Evolutionary conservation across 1,140 invertebrate genomes (phyloP), one percentile per base, ranked within the genome.

Genomic region (Coenobita brevimanus): DNA sequence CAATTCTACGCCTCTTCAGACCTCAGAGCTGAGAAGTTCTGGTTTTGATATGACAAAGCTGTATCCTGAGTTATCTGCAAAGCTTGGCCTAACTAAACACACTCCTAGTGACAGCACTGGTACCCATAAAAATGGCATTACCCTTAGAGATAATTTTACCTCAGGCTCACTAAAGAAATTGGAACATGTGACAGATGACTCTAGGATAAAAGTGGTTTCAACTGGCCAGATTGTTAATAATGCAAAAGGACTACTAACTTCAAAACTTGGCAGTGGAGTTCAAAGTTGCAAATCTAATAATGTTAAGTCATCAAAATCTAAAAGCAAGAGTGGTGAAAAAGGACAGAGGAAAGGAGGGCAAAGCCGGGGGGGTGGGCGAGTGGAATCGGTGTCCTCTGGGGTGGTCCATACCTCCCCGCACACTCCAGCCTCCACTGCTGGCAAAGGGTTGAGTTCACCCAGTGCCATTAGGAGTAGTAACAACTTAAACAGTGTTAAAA

Each of bases 11-110:
- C 85, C 85, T 50, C 62, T 87, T n/a, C 85, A 87, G 13, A 80
- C 73, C 30, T 87, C 85, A 30, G 85, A 87, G 67, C 85, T 71
- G n/a, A 87, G 85, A 57, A 85, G 50, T 36, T 85, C 82, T 62
- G 85, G 76, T 24, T 87, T 87, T 60, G 85, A 87, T 43, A 87
- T 87, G 85, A 87, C 85, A 2, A 87, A 87, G 46, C 75, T 87
- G n/a, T 87, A 87, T 46, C 85, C 85, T 10, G 85, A 87, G 62
- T 64, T 87, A 43, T 87, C 85, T 17, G 85, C 85, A 24, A 87
- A 87, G 64, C 62, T 87, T 41, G 85, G 85, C 33, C 85, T 87
- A 27, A 87, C 85, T 46, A 87, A 87, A 43, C 85, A 78, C 10
- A 80, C 50, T 54, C 78, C 76, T 13, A 80, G 64, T 60, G 85